Evolutionary conservation across 2,888 invertebrate species (phyloP), one percentile per base, ranked within the genome.

Genomic region (Apamea monoglypha): DNA sequence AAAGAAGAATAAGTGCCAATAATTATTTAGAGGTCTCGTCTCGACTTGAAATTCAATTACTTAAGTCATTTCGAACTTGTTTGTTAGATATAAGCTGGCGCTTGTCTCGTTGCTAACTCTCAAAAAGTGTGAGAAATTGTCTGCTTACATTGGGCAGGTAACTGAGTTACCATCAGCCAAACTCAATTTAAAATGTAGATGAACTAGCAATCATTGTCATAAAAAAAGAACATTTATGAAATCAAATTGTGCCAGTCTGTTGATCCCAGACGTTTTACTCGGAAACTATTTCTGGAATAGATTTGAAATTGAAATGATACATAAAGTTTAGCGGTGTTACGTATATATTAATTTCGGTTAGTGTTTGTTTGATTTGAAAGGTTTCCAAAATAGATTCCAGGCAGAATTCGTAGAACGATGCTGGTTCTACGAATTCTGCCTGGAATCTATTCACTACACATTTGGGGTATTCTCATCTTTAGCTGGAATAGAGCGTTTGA

Each of bases 51-150:
- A 85, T 87, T 77, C 74, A 89, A 87, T 84, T 82, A 82, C 64
- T 83, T 82, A 78, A 80, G 72, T 78, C 63, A 89, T 87, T 87
- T 70, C 50, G 68, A 87, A 81, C 74, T 89, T 87, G 74, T 77
- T 87, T 86, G 80, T 69, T 82, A 68, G 74, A 78, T 71, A 81
- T 70, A 74, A 88, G 74, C 72, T 80, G 75, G 61, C 72, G 64
- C 67, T 81, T 76, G 64, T 73, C 50, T 61, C 61, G 25, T 71
- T 74, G 61, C 53, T 76, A 70, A 68, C 8, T 29, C 59, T 71
- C n/a, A 59, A 59, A 79, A 67, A 79, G 25, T 69, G 44, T 16
- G n/a, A 86, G 40, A 29, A 63, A 59, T 59, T 53, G 1, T 32
- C 1, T 12, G 8, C 14, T 4, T 47, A 7, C 32, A n/a, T 18